These are phyloP conservation scores for Chloropsis cyanopogon DNA, from an alignment of 2,113 vertebrate genomes.

Conservation along the genomic window DNA sequence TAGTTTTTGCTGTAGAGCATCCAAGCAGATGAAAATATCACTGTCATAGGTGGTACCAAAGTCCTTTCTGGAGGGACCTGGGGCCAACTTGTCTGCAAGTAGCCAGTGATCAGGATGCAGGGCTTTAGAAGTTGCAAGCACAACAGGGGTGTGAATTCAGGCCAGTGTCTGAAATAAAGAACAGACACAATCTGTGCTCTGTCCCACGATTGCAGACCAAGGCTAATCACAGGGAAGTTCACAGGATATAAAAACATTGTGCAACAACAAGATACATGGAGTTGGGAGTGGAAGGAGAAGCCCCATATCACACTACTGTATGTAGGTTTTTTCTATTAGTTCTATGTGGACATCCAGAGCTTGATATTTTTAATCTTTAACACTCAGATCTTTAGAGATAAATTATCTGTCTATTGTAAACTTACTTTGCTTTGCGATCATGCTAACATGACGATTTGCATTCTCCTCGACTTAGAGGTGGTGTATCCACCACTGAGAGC, in stretches of 20 bases:
- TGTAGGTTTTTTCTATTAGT: neutral
- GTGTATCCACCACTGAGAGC: neutral
- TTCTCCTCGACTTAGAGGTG: neutral
- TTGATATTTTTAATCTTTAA: neutral
- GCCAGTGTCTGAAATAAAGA: neutral
- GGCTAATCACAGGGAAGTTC: neutral
- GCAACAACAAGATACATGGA: neutral
- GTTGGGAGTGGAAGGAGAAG: neutral
- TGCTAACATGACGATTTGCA: neutral
- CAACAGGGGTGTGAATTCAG: neutral
- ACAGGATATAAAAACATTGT: neutral
- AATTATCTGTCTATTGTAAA: neutral
- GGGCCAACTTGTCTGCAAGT: neutral
- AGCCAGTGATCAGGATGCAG: neutral
- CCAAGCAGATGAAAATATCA: neutral
- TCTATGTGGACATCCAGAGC: neutral
- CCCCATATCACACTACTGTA: rapidly evolving
- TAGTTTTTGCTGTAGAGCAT: neutral
- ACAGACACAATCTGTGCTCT: neutral
- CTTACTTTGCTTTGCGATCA: neutral
- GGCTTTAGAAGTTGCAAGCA: neutral
- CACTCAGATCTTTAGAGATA: neutral
- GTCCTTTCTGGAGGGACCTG: neutral
- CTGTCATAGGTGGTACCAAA: neutral
- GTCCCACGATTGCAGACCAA: neutral